Percentiles rank a stretch among this genome's conserved stretches.
These are phyloP conservation scores for Drosophila jambulina DNA, from an alignment of 1,140 invertebrate species.

Conservation along the genomic window DNA sequence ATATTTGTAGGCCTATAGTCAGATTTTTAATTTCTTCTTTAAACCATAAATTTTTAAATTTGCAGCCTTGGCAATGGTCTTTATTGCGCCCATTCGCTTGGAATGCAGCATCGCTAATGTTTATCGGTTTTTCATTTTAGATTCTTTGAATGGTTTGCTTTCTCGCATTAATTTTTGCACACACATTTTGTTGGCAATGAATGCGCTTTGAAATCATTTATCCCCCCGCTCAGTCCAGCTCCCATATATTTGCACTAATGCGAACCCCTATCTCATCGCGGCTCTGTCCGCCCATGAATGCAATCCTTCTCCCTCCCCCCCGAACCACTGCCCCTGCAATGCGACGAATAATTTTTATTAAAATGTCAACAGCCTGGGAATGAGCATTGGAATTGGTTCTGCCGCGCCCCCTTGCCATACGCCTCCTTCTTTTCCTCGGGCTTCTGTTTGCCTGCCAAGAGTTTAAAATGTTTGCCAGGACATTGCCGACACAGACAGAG, in stretches of 20 bases:
- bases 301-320: background rate
- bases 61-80: constrained; percentile 9
- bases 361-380: constrained; percentile 61
- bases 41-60: background rate
- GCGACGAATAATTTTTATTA: constrained; percentile 62
- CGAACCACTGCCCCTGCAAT: constrained; percentile 36
- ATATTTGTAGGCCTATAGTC: too few relatives aligned
- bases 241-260: constrained; percentile 2
- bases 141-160: constrained; percentile 36
- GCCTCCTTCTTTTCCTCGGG: constrained; percentile 16
- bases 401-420: background rate
- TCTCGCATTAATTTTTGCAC: constrained; percentile 45
- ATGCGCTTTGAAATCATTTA: constrained; percentile 48
- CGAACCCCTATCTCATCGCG: constrained; percentile 6
- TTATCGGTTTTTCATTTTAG: constrained; percentile 48
- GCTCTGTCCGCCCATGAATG: constrained; percentile 1
- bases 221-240: constrained; percentile 5
- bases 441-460: constrained; percentile 50
- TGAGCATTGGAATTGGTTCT: constrained; percentile 50
- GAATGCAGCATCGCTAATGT: constrained; percentile 19
- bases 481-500: constrained; percentile 19
- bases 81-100: constrained; percentile 15
- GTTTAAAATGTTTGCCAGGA: constrained; percentile 52
- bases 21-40: background rate
- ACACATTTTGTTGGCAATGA: constrained; percentile 42